Percentiles rank a stretch among this genome's conserved stretches.
These are phyloP conservation scores for Geophilus truncorum DNA, from an alignment of 2,888 invertebrate genomes.

Conservation along the genomic window DNA sequence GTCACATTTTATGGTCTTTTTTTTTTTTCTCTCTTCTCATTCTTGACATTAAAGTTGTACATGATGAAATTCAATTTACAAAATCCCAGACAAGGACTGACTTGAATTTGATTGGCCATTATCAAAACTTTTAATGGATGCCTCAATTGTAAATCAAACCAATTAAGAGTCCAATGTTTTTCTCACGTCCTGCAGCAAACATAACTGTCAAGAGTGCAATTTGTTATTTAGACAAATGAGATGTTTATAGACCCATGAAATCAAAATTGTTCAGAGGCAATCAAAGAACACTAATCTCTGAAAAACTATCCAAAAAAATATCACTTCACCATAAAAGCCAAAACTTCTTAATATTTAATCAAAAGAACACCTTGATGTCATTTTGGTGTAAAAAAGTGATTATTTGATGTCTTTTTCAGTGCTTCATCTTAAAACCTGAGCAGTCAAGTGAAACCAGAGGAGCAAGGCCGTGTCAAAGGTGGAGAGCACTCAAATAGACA, in stretches of 20 bases:
- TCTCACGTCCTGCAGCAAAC: not conserved
- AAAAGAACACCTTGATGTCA: not conserved
- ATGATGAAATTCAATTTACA: not conserved
- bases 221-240: not conserved
- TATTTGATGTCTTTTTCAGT: too few species aligned
- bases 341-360: not conserved
- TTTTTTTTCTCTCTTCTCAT: not conserved
- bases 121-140: not conserved
- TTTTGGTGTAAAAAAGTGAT: not conserved
- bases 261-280: not conserved
- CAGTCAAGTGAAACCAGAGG: not conserved
- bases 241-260: not conserved
- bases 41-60: not conserved
- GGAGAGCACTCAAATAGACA: not conserved
- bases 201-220: not conserved
- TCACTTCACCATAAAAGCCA: too few species aligned
- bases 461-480: not conserved
- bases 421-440: not conserved
- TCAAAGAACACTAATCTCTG: not conserved
- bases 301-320: too few species aligned
- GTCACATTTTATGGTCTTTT: not conserved
- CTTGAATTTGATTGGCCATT: not conserved
- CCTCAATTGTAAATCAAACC: constrained; percentile 4
- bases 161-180: not conserved
- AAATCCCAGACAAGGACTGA: not conserved